Base-by-base conservation (phyloP, 1,140 invertebrate species). In the Heliconius hewitsoni region DNA sequence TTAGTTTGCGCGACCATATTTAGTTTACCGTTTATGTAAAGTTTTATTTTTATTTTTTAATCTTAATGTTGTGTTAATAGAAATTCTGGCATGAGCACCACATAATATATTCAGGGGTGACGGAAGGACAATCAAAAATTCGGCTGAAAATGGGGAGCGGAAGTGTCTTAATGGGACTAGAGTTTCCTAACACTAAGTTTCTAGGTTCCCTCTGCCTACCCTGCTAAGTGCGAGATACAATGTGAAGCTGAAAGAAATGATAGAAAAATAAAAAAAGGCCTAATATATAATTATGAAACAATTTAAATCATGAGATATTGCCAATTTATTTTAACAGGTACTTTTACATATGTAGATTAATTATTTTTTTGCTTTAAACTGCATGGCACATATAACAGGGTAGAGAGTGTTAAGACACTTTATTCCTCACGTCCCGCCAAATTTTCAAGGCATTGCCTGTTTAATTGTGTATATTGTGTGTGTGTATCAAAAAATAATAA, bases 271-370 rank as follows among this genome's bases (percentile, higher is more conserved):
- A 19, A 52, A 23, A 11, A 4, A 66, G 13, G 13, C 60, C 60
- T 66, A 13, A 66, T 27, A 30, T 13, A 16, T 9, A 16, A 30
- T 66, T 30, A 16, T 13, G 9, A 66, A 16, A 27, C 0, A 66
- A 27, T 4, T 66, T 5, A 27, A 4, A 27, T 66, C 8, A 66
- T 66, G 27, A 1, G 13, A 46, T n/a, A 50, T 73, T 73, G 71
- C 71, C 42, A 39, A 42, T 73, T 46, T 73, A 46, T 73, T 50
- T 46, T 50, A 27, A 16, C 19, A 73, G 71, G 71, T 39, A 27
- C n/a, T 9, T 23, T 57, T 57, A 19, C n/a, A 46, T 46, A 4
- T 13, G 42, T 42, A 42, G 11, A 42, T 13, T 2, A 13, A 42
- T 42, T 13, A 13, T 57, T 57, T n/a, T 19, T 60, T 60, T 3